Percentiles rank a stretch among this genome's conserved stretches.
phyloP scores from a whole-genome alignment of 2,797 vertebrate genomes.

The Spizella passerina region DNA sequence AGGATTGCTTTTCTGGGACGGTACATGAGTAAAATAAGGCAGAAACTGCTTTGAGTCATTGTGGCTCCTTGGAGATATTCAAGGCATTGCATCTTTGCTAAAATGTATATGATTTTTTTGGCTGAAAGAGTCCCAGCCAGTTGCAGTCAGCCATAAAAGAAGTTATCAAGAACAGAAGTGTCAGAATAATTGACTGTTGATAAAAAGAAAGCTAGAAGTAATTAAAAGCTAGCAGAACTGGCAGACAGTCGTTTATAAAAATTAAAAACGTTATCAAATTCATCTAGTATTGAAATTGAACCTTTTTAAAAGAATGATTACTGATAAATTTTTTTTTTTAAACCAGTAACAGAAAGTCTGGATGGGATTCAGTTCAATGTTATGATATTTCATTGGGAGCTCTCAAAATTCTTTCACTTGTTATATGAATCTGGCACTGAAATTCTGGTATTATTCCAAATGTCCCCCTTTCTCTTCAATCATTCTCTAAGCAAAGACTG shows the following conservation, averaged over 20 bases:
- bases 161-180: not conserved
- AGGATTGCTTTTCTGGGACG: not conserved
- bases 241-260: not conserved
- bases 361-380: not conserved
- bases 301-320: not conserved
- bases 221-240: not conserved
- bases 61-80: not conserved
- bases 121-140: not conserved
- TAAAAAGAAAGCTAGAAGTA: not conserved
- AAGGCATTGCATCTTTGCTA: not conserved
- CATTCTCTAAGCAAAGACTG: not conserved
- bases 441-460: not conserved
- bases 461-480: not conserved
- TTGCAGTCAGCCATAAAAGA: not conserved
- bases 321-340: not conserved
- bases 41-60: not conserved
- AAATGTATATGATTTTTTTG: not conserved
- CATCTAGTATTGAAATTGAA: not conserved
- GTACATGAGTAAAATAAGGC: not conserved
- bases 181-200: not conserved
- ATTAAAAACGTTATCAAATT: not conserved
- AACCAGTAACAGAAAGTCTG: not conserved
- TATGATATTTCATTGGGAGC: not conserved
- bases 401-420: not conserved
- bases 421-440: not conserved